A percentile compares a stretch with the other conserved stretches of the same genome.
Evolutionary conservation across 2,888 invertebrate species (phyloP).

Genomic region (Drosophila neonasuta): DNA sequence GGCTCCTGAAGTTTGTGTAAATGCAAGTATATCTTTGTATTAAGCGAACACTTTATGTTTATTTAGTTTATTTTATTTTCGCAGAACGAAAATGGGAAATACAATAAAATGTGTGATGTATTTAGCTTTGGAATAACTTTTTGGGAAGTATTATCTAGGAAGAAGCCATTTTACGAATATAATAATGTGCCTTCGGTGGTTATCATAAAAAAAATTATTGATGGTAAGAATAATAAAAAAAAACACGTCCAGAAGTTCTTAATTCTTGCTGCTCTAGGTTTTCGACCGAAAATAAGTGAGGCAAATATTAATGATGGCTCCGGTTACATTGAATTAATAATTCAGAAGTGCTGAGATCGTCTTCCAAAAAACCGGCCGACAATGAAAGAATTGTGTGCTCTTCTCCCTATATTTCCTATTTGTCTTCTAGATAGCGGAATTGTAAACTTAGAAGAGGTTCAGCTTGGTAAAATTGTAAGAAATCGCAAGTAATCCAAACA

Average conservation of each 20-base stretch:
- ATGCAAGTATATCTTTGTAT: neutral
- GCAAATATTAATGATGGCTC: neutral
- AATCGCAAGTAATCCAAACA: neutral
- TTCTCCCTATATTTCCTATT: neutral
- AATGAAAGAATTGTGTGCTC: constrained; percentile 3
- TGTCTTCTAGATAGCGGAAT: too few relatives aligned
- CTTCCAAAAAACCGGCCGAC: neutral
- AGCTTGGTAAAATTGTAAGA: neutral
- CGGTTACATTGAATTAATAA: neutral
- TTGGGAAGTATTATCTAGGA: constrained; percentile 12
- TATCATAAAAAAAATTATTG: neutral
- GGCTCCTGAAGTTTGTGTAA: constrained; percentile 28
- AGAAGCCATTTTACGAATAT: constrained; percentile 23
- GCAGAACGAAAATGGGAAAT: neutral
- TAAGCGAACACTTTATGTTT: neutral
- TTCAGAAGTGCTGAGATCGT: constrained; percentile 11
- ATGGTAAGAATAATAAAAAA: neutral
- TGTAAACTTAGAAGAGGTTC: neutral
- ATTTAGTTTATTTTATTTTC: neutral
- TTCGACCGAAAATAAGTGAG: neutral
- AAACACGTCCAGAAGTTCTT: rapidly evolving
- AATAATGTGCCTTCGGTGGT: neutral
- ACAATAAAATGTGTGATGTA: constrained; percentile 25
- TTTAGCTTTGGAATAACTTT: constrained; percentile 33
- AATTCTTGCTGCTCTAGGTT: neutral